Conservation (phyloP, 2,888 invertebrate genomes). For the Carcina quercana region DNA sequence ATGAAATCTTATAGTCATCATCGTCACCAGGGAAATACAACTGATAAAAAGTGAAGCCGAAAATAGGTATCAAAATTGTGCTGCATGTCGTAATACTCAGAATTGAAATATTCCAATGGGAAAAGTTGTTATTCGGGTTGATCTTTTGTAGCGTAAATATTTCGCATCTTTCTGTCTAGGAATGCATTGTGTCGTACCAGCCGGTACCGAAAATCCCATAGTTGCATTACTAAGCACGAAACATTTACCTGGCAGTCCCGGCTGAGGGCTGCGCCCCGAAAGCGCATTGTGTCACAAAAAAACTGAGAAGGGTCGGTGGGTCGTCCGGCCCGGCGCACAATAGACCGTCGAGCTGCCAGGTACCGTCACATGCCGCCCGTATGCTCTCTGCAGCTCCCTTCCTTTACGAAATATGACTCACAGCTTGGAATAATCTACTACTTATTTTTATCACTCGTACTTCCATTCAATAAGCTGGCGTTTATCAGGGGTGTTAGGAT, state of each 20-base stretch:
- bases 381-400: conserved; percentile 19
- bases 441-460: too few species aligned
- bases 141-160: too few species aligned
- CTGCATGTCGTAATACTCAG: too few species aligned
- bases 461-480: too few species aligned
- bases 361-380: conserved; percentile 25
- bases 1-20: background rate
- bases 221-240: conserved; percentile 39
- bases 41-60: background rate
- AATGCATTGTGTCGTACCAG: conserved; percentile 35
- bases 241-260: conserved; percentile 51
- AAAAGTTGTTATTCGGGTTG: too few species aligned
- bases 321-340: too few species aligned
- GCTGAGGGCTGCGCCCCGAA: conserved; percentile 47
- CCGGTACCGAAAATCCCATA: conserved; percentile 43
- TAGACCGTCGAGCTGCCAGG: conserved; percentile 29
- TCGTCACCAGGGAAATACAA: background rate
- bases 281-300: conserved; percentile 56
- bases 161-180: conserved; percentile 28
- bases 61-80: too few species aligned
- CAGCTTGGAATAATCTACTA: too few species aligned
- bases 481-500: too few species aligned
- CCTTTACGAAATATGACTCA: too few species aligned
- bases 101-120: too few species aligned
- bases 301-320: conserved; percentile 60